A percentile compares a stretch with the other conserved stretches of the same genome.
Evolutionary conservation across 2,113 vertebrate species (phyloP).

Genomic region (Phylloscopus whistleri): DNA sequence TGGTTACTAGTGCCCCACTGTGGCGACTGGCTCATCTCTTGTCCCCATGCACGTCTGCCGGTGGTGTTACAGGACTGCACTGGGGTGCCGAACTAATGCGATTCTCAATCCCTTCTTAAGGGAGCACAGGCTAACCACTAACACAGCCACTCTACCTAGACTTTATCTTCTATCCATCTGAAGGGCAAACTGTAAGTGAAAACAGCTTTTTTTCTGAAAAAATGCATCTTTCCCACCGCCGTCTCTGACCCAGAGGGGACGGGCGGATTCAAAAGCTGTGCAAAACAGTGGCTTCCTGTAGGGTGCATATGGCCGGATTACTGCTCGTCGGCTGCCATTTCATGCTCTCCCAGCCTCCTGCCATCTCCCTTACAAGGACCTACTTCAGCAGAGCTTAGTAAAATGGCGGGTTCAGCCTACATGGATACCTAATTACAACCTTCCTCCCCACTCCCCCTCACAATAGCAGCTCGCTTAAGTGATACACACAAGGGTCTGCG

Average conservation of each 20-base stretch:
- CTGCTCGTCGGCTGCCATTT: conserved; percentile 64
- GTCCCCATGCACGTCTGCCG: neutral
- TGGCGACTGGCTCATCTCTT: neutral
- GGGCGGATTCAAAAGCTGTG: conserved; percentile 30
- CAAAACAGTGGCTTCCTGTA: conserved; percentile 51
- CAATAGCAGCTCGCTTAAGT: conserved; percentile 1
- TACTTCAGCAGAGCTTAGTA: conserved; percentile 58
- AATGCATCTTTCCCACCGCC: neutral
- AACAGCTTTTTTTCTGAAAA: neutral
- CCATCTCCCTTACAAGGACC: conserved; percentile 62
- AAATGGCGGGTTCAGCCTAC: conserved; percentile 60
- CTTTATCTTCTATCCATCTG: neutral
- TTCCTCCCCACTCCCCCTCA: conserved; percentile 41
- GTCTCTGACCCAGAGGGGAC: neutral
- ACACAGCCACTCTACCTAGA: neutral
- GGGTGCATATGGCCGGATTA: conserved; percentile 61
- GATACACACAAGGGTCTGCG: neutral
- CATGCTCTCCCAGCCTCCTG: conserved; percentile 60
- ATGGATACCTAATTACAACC: conserved; percentile 56
- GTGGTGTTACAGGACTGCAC: neutral
- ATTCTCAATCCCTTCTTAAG: neutral
- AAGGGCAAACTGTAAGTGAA: neutral
- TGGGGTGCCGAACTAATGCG: neutral
- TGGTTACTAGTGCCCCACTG: conserved; percentile 45
- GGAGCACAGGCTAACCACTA: neutral